Percentiles rank a stretch among this genome's conserved stretches.
These are phyloP conservation scores for Neoseiulus cucumeris DNA, from an alignment of 1,140 invertebrate genomes.

Conservation along the genomic window DNA sequence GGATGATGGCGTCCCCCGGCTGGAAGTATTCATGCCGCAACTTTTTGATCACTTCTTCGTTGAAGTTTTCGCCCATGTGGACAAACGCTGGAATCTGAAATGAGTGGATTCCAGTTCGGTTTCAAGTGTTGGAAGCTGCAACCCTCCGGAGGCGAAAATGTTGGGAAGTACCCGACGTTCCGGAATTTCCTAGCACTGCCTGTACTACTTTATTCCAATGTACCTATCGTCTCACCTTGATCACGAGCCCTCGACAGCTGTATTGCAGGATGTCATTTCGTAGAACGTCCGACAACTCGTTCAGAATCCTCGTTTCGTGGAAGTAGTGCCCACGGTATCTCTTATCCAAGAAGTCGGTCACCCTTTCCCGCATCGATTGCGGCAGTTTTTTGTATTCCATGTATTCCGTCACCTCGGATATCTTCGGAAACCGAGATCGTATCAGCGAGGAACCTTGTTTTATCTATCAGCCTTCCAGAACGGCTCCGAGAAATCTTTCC, in stretches of 20 bases:
- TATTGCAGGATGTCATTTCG: no score
- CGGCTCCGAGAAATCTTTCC: background rate
- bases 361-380: background rate
- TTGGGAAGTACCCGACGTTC: no score
- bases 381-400: background rate
- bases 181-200: no score
- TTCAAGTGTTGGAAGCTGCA: no score
- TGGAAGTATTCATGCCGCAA: slow-evolving; percentile 97
- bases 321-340: background rate
- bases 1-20: slow-evolving; percentile 92
- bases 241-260: no score
- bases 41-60: slow-evolving; percentile 92
- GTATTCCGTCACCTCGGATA: background rate
- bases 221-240: no score
- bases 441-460: background rate
- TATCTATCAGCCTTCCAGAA: background rate
- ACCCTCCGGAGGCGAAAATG: no score
- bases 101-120: no score
- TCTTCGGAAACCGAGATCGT: background rate
- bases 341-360: background rate
- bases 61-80: slow-evolving; percentile 92
- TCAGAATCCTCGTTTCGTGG: no score
- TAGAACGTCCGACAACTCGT: no score
- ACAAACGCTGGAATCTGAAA: slow-evolving; percentile 76
- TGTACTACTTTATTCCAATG: no score